Conservation (phyloP, 2,113 vertebrate genomes). For the Trinectes maculatus region DNA sequence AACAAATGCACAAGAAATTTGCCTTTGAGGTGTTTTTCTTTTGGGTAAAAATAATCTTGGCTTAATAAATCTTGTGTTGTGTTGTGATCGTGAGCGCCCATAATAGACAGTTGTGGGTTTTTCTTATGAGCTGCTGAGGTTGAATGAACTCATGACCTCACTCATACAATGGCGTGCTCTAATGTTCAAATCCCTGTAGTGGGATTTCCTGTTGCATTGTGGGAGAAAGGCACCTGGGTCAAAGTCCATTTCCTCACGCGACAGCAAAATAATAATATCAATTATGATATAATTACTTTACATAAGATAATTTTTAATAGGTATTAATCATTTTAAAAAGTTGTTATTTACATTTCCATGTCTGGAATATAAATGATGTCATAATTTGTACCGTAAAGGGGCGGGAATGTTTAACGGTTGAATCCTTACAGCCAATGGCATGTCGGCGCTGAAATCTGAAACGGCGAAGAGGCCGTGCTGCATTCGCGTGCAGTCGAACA, state of each 20-base stretch:
- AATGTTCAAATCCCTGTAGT: conserved; percentile 58
- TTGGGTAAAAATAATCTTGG: conserved; percentile 4
- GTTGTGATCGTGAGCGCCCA: conserved; percentile 2
- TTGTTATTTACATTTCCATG: too few species aligned
- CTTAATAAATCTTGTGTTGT: conserved; percentile 8
- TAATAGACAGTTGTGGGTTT: conserved; percentile 18
- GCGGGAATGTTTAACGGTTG: conserved; percentile 59
- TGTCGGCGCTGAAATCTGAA: conserved; percentile 50
- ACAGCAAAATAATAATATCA: background rate
- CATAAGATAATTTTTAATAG: too few species aligned
- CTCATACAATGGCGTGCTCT: conserved; percentile 49
- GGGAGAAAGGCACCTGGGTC: conserved; percentile 39
- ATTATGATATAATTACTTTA: too few species aligned
- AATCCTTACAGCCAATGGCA: conserved; percentile 70
- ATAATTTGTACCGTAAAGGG: conserved; percentile 69
- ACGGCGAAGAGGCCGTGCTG: conserved; percentile 16
- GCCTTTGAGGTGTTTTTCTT: background rate
- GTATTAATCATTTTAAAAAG: too few species aligned
- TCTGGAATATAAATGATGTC: conserved; percentile 73
- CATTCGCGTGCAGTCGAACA: background rate
- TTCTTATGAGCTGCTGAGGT: conserved; percentile 17
- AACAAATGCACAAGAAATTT: background rate
- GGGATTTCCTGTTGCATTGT: conserved; percentile 63
- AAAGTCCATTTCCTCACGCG: conserved; percentile 41
- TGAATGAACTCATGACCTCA: conserved; percentile 47